These are phyloP conservation scores for Mesoligia furuncula DNA, from an alignment of 2,888 invertebrate species.

Conservation along the genomic window DNA sequence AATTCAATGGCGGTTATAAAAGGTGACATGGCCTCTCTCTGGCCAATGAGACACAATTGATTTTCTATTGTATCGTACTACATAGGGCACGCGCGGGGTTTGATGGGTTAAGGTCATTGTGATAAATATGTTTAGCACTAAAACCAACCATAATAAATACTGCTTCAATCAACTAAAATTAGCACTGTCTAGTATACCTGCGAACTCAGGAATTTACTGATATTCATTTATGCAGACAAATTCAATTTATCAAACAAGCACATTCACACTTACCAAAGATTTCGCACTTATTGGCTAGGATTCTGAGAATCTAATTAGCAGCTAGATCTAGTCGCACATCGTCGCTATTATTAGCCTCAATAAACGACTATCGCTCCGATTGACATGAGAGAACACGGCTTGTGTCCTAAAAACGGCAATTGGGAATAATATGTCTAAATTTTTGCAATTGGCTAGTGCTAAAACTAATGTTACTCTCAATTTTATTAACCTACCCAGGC, in stretches of 20 bases:
- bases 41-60: too few species aligned
- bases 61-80: too few species aligned
- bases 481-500: background rate
- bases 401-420: conserved; percentile 44
- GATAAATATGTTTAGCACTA: background rate
- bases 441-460: conserved; percentile 21
- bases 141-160: background rate
- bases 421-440: conserved; percentile 11
- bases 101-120: background rate
- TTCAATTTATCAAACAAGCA: background rate
- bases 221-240: background rate
- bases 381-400: conserved; percentile 43
- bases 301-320: conserved; percentile 46
- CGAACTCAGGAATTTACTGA: background rate
- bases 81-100: too few species aligned
- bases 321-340: conserved; percentile 26
- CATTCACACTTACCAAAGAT: conserved; percentile 45
- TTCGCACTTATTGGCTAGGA: conserved; percentile 40
- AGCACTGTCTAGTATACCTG: background rate
- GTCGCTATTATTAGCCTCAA: conserved; percentile 39
- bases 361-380: conserved; percentile 32
- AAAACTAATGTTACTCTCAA: conserved; percentile 1
- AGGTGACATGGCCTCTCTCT: background rate
- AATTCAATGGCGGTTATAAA: too few species aligned
- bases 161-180: background rate